These are phyloP conservation scores for Myiozetetes cayanensis DNA, from an alignment of 2,113 vertebrate genomes.

Conservation along the genomic window DNA sequence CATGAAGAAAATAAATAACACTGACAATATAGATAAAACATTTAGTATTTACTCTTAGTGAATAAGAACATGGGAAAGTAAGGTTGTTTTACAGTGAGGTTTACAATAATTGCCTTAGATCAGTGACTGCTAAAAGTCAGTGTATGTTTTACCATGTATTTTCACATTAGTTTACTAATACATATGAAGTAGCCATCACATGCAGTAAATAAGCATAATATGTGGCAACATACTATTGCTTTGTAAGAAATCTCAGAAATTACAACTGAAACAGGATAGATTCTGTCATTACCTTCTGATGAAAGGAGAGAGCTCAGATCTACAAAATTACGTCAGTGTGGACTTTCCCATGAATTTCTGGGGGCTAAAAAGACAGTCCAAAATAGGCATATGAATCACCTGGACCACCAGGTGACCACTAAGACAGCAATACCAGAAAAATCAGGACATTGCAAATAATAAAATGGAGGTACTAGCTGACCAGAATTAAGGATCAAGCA, in stretches of 20 bases:
- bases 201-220: not conserved
- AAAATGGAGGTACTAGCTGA: not conserved
- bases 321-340: not conserved
- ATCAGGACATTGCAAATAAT: not conserved
- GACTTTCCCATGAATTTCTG: not conserved
- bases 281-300: not conserved
- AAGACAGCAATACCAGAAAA: not conserved
- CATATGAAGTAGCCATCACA: not conserved
- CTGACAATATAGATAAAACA: not conserved
- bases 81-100: not conserved
- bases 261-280: not conserved
- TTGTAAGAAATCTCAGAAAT: not conserved
- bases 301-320: not conserved
- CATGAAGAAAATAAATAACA: not conserved
- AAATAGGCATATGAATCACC: not conserved
- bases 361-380: not conserved
- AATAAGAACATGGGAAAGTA: not conserved
- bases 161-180: not conserved
- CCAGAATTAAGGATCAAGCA: not conserved
- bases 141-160: not conserved
- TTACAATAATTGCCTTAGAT: not conserved
- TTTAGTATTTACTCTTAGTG: not conserved
- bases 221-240: not conserved
- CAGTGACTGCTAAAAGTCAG: not conserved
- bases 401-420: not conserved